Conservation (phyloP, 2,797 vertebrate species). For the Coregonus suidteri region DNA sequence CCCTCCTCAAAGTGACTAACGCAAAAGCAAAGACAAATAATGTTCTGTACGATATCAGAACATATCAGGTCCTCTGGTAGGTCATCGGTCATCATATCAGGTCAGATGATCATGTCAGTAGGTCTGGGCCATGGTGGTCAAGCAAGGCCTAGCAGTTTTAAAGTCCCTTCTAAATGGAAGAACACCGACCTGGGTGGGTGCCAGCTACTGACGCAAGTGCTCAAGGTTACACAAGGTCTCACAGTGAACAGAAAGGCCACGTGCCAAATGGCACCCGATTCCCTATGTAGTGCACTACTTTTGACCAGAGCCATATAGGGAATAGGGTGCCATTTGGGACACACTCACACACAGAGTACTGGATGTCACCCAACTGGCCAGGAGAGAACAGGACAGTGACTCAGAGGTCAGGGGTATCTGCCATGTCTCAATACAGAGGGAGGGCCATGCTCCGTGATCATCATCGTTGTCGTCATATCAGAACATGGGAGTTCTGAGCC, state of each 20-base stretch:
- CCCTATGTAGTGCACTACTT: background rate
- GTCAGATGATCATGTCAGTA: background rate
- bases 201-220: conserved; percentile 29
- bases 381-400: conserved; percentile 15
- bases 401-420: background rate
- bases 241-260: conserved; percentile 38
- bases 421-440: conserved; percentile 19
- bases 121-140: background rate
- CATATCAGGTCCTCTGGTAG: background rate
- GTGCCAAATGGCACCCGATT: conserved; percentile 2
- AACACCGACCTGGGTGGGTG: conserved; percentile 4
- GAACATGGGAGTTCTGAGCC: conserved; percentile 45
- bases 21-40: background rate
- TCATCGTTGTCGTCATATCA: conserved; percentile 42
- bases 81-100: background rate
- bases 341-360: background rate
- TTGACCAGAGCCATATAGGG: background rate
- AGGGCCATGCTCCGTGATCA: conserved; percentile 58
- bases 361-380: conserved; percentile 30
- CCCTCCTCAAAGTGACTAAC: conserved; percentile 33
- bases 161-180: background rate
- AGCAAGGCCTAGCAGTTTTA: conserved; percentile 10
- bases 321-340: conserved; percentile 3
- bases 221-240: conserved; percentile 40
- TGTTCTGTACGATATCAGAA: conserved; percentile 1